Evolutionary conservation across 2,113 vertebrate species (phyloP).

Genomic region (Mormyrus iriodes): DNA sequence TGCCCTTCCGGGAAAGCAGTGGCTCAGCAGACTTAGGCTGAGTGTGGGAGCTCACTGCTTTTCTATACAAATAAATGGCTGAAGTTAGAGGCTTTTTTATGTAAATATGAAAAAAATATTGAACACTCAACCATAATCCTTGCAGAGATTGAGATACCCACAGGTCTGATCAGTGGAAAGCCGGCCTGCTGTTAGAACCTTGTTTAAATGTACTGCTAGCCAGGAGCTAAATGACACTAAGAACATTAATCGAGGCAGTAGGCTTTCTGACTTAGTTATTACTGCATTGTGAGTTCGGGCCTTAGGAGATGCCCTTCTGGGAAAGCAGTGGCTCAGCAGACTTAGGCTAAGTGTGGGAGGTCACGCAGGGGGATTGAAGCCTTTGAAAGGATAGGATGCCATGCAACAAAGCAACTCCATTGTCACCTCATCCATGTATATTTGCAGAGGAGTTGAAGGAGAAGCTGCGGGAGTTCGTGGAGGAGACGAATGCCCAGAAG

Average conservation of each 20-base stretch:
- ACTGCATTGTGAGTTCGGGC: not conserved
- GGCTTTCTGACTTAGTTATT: not conserved
- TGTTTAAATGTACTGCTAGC: not conserved
- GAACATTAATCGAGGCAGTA: not conserved
- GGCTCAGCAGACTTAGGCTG: not conserved
- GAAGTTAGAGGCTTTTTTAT: not conserved
- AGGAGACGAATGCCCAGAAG: constrained; percentile 72
- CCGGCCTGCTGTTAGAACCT: not conserved
- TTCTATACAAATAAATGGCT: not conserved
- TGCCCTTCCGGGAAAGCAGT: not conserved
- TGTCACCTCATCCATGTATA: not conserved
- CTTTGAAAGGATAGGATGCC: not conserved
- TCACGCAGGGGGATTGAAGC: not conserved
- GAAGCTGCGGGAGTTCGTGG: constrained; percentile 79
- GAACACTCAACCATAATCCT: not conserved
- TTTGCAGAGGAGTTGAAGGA: constrained; percentile 84
- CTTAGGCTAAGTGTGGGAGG: not conserved
- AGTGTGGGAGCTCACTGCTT: not conserved
- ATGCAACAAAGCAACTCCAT: not conserved
- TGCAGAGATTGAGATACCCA: not conserved
- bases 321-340: not conserved
- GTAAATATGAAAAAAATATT: not conserved
- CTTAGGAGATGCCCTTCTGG: not conserved
- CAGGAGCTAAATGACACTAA: not conserved
- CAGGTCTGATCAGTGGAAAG: not conserved